phyloP scores from a whole-genome alignment of 2,888 invertebrate genomes.

The Cryptophagus acutangulus region DNA sequence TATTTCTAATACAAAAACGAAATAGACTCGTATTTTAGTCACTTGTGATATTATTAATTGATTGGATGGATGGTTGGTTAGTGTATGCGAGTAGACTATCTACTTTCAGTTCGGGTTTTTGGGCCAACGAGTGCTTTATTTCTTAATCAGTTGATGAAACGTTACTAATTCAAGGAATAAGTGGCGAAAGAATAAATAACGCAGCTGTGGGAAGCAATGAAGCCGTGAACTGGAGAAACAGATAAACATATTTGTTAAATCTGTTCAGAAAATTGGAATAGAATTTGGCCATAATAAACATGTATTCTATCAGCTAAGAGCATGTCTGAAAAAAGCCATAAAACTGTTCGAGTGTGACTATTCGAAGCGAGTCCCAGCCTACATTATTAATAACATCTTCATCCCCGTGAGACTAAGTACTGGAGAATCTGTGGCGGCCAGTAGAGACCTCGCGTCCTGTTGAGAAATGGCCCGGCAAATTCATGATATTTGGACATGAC shows the following conservation, averaged over 20 bases:
- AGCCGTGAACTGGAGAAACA: no score
- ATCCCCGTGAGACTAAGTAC: conserved; percentile 29
- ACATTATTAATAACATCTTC: conserved; percentile 38
- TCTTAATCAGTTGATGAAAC: no score
- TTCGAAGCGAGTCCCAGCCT: conserved; percentile 30
- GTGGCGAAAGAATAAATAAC: no score
- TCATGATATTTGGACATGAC: conserved; percentile 35
- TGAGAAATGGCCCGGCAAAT: conserved; percentile 43
- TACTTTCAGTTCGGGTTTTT: no score
- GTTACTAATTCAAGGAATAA: no score
- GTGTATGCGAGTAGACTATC: no score
- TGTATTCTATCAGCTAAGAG: conserved; percentile 33
- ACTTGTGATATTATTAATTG: no score
- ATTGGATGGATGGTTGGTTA: no score
- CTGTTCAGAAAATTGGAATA: conserved; percentile 4
- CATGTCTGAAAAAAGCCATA: conserved; percentile 29
- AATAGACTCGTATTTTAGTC: no score
- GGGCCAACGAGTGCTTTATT: no score
- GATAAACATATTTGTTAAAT: conserved; percentile 8
- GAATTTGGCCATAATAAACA: conserved; percentile 6
- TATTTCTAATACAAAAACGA: no score
- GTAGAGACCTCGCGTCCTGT: conserved; percentile 31
- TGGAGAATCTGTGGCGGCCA: conserved; percentile 32
- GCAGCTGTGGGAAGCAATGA: no score
- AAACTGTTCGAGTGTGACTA: conserved; percentile 32